Evolutionary conservation across 2,113 vertebrate genomes (phyloP).

Genomic region (Callopanchax toddi): DNA sequence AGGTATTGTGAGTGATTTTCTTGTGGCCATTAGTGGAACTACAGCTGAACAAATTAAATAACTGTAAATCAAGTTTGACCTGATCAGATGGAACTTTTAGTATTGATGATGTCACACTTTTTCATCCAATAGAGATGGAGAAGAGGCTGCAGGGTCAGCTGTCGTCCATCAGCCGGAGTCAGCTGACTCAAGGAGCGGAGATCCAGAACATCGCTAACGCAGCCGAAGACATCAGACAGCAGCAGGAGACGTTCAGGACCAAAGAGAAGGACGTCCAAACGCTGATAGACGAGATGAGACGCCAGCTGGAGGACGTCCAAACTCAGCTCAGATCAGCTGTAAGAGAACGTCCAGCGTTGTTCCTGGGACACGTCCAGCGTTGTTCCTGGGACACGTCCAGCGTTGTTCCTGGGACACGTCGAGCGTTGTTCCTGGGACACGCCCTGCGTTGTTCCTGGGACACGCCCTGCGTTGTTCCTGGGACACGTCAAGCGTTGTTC

Average conservation of each 20-base stretch:
- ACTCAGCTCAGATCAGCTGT: constrained; percentile 72
- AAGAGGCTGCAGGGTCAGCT: constrained; percentile 76
- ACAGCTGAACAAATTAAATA: neutral
- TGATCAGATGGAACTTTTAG: neutral
- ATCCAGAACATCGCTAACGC: constrained; percentile 73
- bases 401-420: neutral
- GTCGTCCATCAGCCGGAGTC: constrained; percentile 72
- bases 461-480: neutral
- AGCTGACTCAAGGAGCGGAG: constrained; percentile 54
- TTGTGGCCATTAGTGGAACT: neutral
- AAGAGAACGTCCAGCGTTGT: constrained; percentile 43
- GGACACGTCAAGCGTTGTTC: neutral
- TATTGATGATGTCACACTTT: neutral
- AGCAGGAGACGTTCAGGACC: constrained; percentile 68
- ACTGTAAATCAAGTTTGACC: neutral
- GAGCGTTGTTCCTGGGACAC: neutral
- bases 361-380: neutral
- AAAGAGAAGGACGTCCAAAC: constrained; percentile 68
- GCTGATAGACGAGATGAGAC: constrained; percentile 76
- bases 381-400: neutral
- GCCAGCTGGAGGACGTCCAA: constrained; percentile 74
- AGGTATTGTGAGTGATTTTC: too few species aligned
- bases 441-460: neutral
- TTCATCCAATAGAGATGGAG: constrained; percentile 70
- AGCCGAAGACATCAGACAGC: constrained; percentile 39